Evolutionary conservation across 2,888 invertebrate genomes (phyloP), one percentile per base, ranked within the genome.

Genomic region (Epiperipatus broadwayi): DNA sequence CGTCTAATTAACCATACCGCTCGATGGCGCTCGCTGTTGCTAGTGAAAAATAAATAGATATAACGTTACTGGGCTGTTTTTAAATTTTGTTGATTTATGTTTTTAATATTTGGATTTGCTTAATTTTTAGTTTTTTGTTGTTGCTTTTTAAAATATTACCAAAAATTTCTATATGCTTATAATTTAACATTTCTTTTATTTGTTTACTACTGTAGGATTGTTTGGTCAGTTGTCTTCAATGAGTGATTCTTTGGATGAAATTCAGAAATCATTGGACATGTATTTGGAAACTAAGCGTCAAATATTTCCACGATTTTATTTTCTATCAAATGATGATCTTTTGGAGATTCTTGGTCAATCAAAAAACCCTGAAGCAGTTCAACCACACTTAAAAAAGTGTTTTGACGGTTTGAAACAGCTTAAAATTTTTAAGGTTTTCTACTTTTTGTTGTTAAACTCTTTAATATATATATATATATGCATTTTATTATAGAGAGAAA

Each of bases 261-360:
- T 85, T 48, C 75, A 84, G 53, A 70, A 80, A 52, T 76, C 78
- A 0, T 61, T 87, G 37, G 85, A 85, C 57, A 70, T 73, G 53
- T 87, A 84, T 58, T 64, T 87, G 44, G 85, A 87, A 62, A 75
- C 77, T 0, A 87, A 87, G 54, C 66, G 85, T n/a, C 75, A 78
- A 56, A 56, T 79, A 30, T 87, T 87, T 58, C 85, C 85, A 10
- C 61, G 78, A 40, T 78, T 78, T 55, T 78, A 78, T 56, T 79
- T 79, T 53, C 69, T 78, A 45, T 78, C 78, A n/a, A 78, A 78
- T 53, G 77, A 78, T 51, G 79, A 80, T 53, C 62, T 80, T 48
- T 58, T 80, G 36, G 79, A 84, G 60, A 81, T 85, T 47, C 67
- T 85, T 41, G 84, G 81, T 1, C 81, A 84, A 56, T 75, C 81